These are phyloP conservation scores for Styela plicata DNA, from an alignment of 23 tunicate species.

Conservation along the genomic window DNA sequence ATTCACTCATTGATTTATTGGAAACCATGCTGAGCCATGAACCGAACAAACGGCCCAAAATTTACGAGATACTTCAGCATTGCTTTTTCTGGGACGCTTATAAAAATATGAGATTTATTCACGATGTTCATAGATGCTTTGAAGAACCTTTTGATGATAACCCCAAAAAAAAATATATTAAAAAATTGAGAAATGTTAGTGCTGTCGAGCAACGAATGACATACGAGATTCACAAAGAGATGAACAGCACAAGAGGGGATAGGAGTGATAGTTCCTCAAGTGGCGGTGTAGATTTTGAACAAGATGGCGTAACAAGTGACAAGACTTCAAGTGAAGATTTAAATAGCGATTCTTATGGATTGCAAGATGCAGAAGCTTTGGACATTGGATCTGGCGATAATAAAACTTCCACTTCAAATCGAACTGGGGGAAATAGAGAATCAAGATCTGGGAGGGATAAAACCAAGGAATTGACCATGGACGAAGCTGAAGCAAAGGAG, in stretches of 20 bases:
- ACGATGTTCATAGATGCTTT: neutral
- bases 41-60: neutral
- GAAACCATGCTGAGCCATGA: neutral
- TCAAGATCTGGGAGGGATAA: no score
- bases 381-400: no score
- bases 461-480: no score
- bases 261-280: no score
- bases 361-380: no score
- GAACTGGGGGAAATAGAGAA: no score
- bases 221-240: neutral
- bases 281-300: no score
- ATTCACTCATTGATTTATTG: neutral
- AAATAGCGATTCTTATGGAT: no score
- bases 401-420: no score
- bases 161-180: neutral
- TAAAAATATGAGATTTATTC: neutral
- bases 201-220: neutral
- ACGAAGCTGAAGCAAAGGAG: neutral
- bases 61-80: neutral
- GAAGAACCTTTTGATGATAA: neutral
- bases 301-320: no score
- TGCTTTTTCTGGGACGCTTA: neutral
- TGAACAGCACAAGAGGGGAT: no score
- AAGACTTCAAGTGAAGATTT: no score
- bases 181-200: neutral